Evolutionary conservation across 2,888 invertebrate genomes (phyloP).

Genomic region (Plebejus anna): DNA sequence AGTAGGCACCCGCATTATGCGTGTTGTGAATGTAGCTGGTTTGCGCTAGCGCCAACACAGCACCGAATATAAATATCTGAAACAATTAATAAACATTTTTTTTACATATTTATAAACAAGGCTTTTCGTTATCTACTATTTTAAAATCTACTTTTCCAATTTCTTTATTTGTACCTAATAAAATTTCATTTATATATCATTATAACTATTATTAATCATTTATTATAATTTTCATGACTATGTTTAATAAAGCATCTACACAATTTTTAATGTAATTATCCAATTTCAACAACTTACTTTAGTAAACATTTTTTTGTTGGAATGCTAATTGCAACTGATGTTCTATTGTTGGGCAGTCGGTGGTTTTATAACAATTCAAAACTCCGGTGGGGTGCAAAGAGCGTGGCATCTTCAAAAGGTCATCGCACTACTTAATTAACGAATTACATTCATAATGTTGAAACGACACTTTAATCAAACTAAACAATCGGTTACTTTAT

Average conservation of each 20-base stretch:
- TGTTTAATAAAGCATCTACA: no score
- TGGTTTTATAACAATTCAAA: conserved; percentile 74
- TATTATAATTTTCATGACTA: no score
- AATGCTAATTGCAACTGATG: conserved; percentile 69
- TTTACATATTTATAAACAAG: background rate
- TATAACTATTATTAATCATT: no score
- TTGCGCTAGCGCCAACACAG: conserved; percentile 64
- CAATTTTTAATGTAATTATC: conserved; percentile 1
- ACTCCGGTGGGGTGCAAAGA: conserved; percentile 67
- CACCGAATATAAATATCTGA: conserved; percentile 63
- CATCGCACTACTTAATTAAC: conserved; percentile 65
- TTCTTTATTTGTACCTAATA: no score
- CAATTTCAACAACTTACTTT: conserved; percentile 57
- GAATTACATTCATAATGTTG: conserved; percentile 49
- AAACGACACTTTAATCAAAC: conserved; percentile 44
- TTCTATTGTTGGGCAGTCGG: conserved; percentile 62
- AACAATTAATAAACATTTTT: conserved; percentile 32
- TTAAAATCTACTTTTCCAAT: no score
- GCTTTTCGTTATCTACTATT: no score
- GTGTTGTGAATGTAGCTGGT: background rate
- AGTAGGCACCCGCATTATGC: conserved; percentile 2
- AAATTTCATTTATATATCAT: no score
- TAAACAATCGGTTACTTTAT: background rate
- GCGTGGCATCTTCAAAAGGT: conserved; percentile 59
- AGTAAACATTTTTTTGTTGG: conserved; percentile 69